Percentiles rank a stretch among this genome's conserved stretches.
These are phyloP conservation scores for Mythimna pallens DNA, from an alignment of 2,888 invertebrate genomes.

Conservation along the genomic window DNA sequence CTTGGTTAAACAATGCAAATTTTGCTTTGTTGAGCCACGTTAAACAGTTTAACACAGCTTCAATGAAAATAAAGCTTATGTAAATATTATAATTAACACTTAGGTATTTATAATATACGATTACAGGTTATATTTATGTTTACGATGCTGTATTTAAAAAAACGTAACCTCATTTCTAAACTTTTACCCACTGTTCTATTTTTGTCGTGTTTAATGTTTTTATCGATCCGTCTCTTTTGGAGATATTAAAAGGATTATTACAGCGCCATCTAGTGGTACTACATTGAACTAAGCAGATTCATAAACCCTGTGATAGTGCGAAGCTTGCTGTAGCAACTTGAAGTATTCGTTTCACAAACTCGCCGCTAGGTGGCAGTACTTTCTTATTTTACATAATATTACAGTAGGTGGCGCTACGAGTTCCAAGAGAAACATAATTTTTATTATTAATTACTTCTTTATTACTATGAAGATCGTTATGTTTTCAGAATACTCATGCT, in stretches of 20 bases:
- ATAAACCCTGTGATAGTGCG: fast-evolving
- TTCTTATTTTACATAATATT: background rate
- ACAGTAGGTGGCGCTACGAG: constrained; percentile 35
- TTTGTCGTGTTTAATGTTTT: background rate
- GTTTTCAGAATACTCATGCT: background rate
- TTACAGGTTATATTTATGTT: too few relatives aligned
- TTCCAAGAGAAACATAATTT: too few relatives aligned
- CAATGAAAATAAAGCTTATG: background rate
- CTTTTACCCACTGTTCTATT: too few relatives aligned
- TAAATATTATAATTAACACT: too few relatives aligned
- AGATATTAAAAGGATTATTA: background rate
- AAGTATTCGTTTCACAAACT: background rate
- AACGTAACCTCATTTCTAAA: too few relatives aligned
- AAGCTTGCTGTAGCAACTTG: fast-evolving
- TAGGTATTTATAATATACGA: too few relatives aligned
- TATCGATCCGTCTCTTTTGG: background rate
- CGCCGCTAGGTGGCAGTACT: constrained; percentile 30
- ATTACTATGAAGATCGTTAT: background rate
- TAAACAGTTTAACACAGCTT: background rate
- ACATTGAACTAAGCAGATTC: background rate
- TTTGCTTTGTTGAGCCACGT: background rate
- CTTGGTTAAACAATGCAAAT: background rate
- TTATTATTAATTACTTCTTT: background rate
- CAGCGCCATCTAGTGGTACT: constrained; percentile 53
- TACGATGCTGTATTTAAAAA: too few relatives aligned